A percentile compares a stretch with the other conserved stretches of the same genome.
phyloP scores from a whole-genome alignment of 2,888 invertebrate genomes.

The Chouioia cunea region DNA sequence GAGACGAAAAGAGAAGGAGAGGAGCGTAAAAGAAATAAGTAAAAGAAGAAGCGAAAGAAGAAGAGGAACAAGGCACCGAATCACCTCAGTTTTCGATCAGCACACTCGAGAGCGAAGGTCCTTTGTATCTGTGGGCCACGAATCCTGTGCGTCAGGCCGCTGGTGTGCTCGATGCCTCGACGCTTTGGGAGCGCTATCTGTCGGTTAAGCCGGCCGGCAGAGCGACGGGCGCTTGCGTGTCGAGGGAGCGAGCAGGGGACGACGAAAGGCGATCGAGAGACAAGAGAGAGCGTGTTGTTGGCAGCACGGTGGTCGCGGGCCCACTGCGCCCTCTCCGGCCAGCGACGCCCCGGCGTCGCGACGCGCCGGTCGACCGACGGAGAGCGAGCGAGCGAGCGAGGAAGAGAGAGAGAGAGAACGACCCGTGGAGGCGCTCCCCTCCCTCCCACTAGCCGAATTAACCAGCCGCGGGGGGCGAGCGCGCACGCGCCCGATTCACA shows the following conservation, averaged over 20 bases:
- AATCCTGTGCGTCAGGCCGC: no score
- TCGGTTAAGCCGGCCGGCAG: no score
- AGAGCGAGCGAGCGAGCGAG: no score
- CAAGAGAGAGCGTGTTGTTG: slow-evolving; percentile 60
- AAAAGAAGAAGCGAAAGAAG: neutral
- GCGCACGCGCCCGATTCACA: slow-evolving; percentile 50
- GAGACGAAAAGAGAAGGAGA: neutral
- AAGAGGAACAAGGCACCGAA: slow-evolving; percentile 10
- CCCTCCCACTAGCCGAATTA: slow-evolving; percentile 47
- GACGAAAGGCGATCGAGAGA: neutral
- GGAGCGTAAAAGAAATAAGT: neutral
- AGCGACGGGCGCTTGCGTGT: no score
- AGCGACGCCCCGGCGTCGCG: slow-evolving; percentile 66
- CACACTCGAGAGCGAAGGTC: no score
- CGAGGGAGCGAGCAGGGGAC: neutral
- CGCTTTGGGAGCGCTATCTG: no score
- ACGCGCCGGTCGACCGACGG: slow-evolving; percentile 47
- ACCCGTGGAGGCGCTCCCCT: slow-evolving; percentile 51
- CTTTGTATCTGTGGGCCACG: no score
- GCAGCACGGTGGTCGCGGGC: slow-evolving; percentile 70
- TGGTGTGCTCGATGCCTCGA: no score
- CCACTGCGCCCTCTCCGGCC: slow-evolving; percentile 70
- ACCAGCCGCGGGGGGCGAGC: slow-evolving; percentile 43
- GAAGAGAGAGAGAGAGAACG: no score
- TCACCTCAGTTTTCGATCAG: slow-evolving; percentile 12